phyloP scores from a whole-genome alignment of 2,113 vertebrate species.

The Caretta caretta region DNA sequence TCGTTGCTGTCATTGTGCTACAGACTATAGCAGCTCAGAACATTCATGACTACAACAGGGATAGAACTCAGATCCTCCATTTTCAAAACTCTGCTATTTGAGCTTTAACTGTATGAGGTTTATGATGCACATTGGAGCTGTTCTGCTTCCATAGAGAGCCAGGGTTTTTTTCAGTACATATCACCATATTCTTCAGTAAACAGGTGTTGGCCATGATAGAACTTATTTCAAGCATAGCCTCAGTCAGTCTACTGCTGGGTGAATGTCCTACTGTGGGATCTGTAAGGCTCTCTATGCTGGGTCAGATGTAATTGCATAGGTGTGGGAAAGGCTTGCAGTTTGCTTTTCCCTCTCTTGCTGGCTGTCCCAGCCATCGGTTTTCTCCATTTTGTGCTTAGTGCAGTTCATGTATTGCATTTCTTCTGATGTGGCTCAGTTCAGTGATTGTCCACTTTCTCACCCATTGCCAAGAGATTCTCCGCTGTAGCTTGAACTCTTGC shows the following conservation, averaged over 20 bases:
- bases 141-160: neutral
- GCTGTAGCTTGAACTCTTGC: slow-evolving; percentile 69
- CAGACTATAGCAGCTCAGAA: slow-evolving; percentile 64
- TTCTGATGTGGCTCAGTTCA: neutral
- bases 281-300: neutral
- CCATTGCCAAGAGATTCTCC: slow-evolving; percentile 62
- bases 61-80: neutral
- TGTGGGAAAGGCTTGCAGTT: neutral
- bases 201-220: fast-evolving
- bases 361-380: neutral
- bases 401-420: neutral
- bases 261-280: neutral
- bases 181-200: neutral
- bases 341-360: neutral
- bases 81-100: neutral
- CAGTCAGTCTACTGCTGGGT: neutral
- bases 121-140: fast-evolving
- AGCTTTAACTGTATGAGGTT: fast-evolving
- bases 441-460: neutral
- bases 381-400: neutral
- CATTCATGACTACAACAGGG: slow-evolving; percentile 21
- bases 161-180: neutral
- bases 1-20: slow-evolving; percentile 40
- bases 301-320: neutral
- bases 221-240: neutral